Conservation (phyloP, 2,888 invertebrate genomes). For the Microctonus brassicae region DNA sequence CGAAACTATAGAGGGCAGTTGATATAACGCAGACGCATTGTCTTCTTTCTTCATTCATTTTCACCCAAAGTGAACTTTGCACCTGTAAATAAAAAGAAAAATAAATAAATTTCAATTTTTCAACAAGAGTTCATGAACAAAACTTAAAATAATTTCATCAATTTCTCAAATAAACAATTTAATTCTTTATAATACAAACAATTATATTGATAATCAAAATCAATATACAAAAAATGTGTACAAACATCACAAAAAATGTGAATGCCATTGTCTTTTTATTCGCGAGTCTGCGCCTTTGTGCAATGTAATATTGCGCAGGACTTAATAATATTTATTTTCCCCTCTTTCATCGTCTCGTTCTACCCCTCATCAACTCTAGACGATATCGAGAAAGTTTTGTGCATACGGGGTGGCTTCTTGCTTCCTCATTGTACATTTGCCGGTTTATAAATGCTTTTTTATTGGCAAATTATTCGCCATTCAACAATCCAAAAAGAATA, state of each 20-base stretch:
- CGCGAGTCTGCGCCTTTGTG: neutral
- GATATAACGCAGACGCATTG: conserved; percentile 43
- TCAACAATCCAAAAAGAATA: neutral
- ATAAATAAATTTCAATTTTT: too few species aligned
- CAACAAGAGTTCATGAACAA: too few species aligned
- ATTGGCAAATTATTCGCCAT: neutral
- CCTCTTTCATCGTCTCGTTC: neutral
- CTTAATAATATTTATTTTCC: neutral
- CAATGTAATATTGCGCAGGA: neutral
- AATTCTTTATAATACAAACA: too few species aligned
- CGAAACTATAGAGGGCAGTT: conserved; percentile 24
- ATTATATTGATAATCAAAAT: neutral
- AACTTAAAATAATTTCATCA: too few species aligned
- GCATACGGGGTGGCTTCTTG: conserved; percentile 60
- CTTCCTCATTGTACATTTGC: conserved; percentile 22
- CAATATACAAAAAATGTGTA: neutral
- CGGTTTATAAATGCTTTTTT: conserved; percentile 6
- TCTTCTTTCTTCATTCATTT: neutral
- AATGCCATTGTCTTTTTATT: neutral
- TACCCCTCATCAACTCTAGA: neutral
- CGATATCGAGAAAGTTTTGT: neutral
- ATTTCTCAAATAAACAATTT: too few species aligned
- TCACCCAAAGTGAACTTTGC: neutral
- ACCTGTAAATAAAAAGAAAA: too few species aligned
- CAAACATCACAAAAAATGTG: too few species aligned